Conservation (phyloP, 2,888 invertebrate species). For the Chelonus formosanus region DNA sequence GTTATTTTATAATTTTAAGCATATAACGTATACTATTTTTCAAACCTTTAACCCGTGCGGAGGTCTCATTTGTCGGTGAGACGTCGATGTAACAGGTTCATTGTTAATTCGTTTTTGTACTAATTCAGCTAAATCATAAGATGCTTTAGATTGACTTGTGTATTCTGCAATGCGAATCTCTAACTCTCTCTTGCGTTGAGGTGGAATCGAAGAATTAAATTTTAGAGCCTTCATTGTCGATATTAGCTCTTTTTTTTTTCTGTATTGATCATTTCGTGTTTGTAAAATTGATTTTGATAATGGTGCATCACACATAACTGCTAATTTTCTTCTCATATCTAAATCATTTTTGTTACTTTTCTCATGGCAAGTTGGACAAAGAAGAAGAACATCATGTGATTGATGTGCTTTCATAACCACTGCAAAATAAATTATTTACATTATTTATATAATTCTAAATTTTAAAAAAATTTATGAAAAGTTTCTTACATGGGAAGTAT, state of each 20-base stretch:
- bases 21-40: too few relatives aligned
- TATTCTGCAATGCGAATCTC: constrained; percentile 50
- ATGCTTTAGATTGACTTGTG: constrained; percentile 50
- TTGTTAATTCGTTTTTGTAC: constrained; percentile 50
- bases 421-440: constrained; percentile 47
- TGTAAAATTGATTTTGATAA: constrained; percentile 59
- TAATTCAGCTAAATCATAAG: constrained; percentile 46
- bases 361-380: constrained; percentile 79
- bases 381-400: constrained; percentile 80
- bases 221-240: constrained; percentile 72
- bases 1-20: too few relatives aligned
- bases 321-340: constrained; percentile 70
- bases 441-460: too few relatives aligned
- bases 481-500: constrained; percentile 72
- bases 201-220: constrained; percentile 50
- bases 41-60: constrained; percentile 56
- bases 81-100: constrained; percentile 25
- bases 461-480: not conserved
- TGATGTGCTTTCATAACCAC: constrained; percentile 81
- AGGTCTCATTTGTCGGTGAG: constrained; percentile 42
- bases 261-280: constrained; percentile 40
- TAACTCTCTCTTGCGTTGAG: constrained; percentile 51
- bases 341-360: constrained; percentile 74
- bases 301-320: constrained; percentile 73
- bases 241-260: constrained; percentile 68